Evolutionary conservation across 2,113 vertebrate species (phyloP).

Genomic region (Uria lomvia): DNA sequence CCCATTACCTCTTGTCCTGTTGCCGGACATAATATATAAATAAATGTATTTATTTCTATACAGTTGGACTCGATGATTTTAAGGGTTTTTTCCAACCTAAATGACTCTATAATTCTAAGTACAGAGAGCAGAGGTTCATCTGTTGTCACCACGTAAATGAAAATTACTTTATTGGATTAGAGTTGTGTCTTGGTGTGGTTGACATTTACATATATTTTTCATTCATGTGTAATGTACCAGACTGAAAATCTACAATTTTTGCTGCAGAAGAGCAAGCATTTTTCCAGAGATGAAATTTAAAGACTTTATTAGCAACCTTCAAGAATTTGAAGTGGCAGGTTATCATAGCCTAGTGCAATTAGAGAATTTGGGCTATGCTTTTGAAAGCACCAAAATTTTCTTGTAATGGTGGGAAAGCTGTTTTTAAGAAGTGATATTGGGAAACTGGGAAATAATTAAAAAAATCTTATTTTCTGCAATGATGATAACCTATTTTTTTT

Average conservation of each 20-base stretch:
- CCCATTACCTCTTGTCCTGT: too few relatives aligned
- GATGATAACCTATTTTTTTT: neutral
- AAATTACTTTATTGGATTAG: neutral
- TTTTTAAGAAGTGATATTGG: neutral
- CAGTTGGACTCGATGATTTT: neutral
- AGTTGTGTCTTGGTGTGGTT: neutral
- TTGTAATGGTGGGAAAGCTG: neutral
- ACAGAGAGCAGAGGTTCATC: neutral
- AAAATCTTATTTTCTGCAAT: neutral
- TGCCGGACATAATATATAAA: too few relatives aligned
- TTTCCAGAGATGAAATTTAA: neutral
- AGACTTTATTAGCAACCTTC: neutral
- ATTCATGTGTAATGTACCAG: neutral
- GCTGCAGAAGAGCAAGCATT: neutral
- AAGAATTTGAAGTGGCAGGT: neutral
- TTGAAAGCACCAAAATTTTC: neutral
- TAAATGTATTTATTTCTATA: neutral
- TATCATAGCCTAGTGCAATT: neutral
- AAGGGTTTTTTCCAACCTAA: neutral
- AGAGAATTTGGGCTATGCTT: neutral
- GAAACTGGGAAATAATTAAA: neutral
- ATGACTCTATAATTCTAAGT: neutral
- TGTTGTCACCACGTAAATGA: fast-evolving
- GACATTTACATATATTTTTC: neutral
- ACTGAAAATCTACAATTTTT: neutral